Evolutionary conservation across 2,797 vertebrate species (phyloP), one percentile per base, ranked within the genome.

Genomic region (Schizothorax lantsangensis): DNA sequence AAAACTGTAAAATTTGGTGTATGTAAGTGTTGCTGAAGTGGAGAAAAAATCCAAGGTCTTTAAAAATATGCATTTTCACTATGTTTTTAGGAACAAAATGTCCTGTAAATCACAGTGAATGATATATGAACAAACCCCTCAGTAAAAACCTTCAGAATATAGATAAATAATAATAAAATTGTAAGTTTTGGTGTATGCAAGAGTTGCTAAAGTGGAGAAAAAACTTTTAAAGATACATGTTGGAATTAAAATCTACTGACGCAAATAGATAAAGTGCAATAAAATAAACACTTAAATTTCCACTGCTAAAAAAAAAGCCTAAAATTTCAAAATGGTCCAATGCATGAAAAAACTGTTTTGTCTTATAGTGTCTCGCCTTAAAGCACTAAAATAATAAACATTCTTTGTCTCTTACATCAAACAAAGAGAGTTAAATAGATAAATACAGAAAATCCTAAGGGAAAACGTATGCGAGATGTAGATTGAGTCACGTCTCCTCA

Each of bases 401-500:
- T 17, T 6, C 30, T 66, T 66, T 15, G 64, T 68, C 15, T 36
- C 64, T 68, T 68, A 36, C 64, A 36, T 68, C 64, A 68, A 19
- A 36, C 15, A 3, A 17, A 68, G 30, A 36, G 23, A 11, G 71
- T 21, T 59, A 21, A 74, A 49, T 36, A 59, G 71, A 57, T 57
- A 66, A 75, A 15, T 12, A 10, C 7, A n/a, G 8, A 75, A 23
- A 23, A 30, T 33, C 54, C 83, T 17, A 19, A n/a, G 72, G 33
- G 59, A 78, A 19, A 84, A 9, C 40, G 23, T 43, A 33, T 21
- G 38, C 21, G 12, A 47, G 49, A 23, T 57, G 49, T 14, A 14
- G 49, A 57, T 78, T n/a, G 66, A 11, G 85, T 49, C 47, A 36
- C 52, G 43, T 73, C 64, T 45, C 64, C 26, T 81, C 17, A 5